Base-by-base conservation (phyloP, 2,888 invertebrate genomes). In the Habroteleia sp. region DNA sequence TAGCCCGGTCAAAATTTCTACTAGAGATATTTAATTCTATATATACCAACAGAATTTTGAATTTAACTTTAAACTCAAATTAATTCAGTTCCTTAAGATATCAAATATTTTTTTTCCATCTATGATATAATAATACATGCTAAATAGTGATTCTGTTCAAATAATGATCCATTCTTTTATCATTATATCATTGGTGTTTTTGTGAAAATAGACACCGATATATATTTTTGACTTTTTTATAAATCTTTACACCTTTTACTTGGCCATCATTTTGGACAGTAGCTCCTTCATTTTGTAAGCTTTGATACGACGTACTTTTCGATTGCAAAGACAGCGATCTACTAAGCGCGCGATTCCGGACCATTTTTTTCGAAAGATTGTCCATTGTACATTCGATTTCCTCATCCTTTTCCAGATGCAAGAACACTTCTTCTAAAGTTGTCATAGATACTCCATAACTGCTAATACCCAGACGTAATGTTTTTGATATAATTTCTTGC, bases 371-470 rank as follows among this genome's bases (percentile, higher is more conserved):
- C 0, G 93, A 93, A 3, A 94, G 89, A 76, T 94, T 93, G 78
- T 94, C 94, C 77, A 93, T 93, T 5, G 90, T 90, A 60, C 92
- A 93, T 54, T 90, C 90, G 8, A 91, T 91, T 78, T 93, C 94
- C 79, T 94, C 93, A 17, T 93, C 93, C 81, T 93, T 92, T 87
- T 95, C 96, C 74, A 96, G 87, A 82, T 95, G 95, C 0, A 96
- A 88, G 85, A 96, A 96, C 6, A 95, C 94, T 86, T 96, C 96
- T 84, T 96, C 96, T 20, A 96, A 86, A 0, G 96, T 95, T 4
- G 96, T 96, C 96, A 96, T 96, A 6, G 96, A 95, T 0, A 96
- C 94, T 0, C 96, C 96, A 84, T 95, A 96, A 84, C 94, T 95
- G 77, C 93, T 93, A 77, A 96, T 93, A 13, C 93, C 94, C 14